Conservation (phyloP, 1,140 invertebrate species). For the Tetragonula clypearis region DNA sequence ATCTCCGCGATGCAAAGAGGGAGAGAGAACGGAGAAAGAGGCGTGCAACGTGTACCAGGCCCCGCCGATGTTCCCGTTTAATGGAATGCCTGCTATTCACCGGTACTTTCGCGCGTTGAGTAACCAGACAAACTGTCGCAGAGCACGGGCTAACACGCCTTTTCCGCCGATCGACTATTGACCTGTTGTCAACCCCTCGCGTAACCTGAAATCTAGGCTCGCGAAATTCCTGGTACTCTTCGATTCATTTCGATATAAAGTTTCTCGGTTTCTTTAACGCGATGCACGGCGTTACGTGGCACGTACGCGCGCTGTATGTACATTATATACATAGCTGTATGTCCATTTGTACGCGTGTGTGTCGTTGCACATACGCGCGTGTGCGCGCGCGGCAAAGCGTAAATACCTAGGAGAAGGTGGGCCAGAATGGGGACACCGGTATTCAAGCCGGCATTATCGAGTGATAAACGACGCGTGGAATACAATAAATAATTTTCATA, state of each 20-base stretch:
- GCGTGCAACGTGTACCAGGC: constrained; percentile 27
- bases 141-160: neutral
- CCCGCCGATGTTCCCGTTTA: constrained; percentile 14
- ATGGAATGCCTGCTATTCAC: constrained; percentile 49
- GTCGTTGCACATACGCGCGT: neutral
- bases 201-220: constrained; percentile 13
- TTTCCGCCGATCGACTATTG: constrained; percentile 30
- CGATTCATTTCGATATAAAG: constrained; percentile 46
- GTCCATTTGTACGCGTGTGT: neutral
- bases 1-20: neutral
- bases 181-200: neutral
- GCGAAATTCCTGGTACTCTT: neutral
- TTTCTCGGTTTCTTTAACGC: constrained; percentile 42
- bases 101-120: constrained; percentile 52
- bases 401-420: constrained; percentile 63
- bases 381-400: constrained; percentile 20
- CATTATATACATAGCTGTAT: too few species aligned
- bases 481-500: constrained; percentile 63
- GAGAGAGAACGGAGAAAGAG: neutral
- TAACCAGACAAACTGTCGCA: constrained; percentile 48
- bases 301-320: neutral
- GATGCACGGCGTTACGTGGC: constrained; percentile 27
- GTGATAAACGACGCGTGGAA: constrained; percentile 59
- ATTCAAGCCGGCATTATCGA: constrained; percentile 55
- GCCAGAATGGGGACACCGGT: constrained; percentile 61